These are phyloP conservation scores for Rhaphigaster nebulosa DNA, from an alignment of 2,888 invertebrate species.

Conservation along the genomic window DNA sequence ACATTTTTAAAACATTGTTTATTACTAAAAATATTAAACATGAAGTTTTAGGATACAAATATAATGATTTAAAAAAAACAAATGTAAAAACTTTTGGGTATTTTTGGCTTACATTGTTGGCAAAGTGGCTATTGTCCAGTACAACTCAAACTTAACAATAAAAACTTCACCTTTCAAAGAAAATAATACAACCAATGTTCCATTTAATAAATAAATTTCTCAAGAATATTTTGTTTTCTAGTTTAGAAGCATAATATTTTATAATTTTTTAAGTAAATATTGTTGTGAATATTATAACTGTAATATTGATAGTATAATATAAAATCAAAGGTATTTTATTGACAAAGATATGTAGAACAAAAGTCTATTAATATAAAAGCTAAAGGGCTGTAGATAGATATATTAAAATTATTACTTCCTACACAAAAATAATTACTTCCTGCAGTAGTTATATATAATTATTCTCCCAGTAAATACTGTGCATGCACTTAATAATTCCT, in stretches of 20 bases:
- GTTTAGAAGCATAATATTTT: neutral
- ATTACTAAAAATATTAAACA: no score
- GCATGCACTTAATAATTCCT: neutral
- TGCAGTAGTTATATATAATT: neutral
- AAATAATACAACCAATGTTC: neutral
- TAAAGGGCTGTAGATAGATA: neutral
- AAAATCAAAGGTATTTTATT: neutral
- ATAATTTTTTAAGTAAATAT: neutral
- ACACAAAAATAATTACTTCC: neutral
- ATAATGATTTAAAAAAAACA: no score
- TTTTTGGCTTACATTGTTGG: no score
- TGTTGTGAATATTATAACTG: neutral
- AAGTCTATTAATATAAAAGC: neutral
- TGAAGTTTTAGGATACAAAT: no score
- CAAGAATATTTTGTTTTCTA: neutral
- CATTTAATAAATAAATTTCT: neutral
- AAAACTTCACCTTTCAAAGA: neutral
- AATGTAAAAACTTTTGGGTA: no score
- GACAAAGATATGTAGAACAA: neutral
- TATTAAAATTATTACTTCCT: neutral
- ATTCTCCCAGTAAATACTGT: conserved; percentile 25
- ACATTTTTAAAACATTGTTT: no score
- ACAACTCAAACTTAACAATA: neutral
- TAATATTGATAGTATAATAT: neutral
- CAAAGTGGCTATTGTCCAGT: no score